Evolutionary conservation across 1,140 invertebrate genomes (phyloP).

Genomic region (Batillaria attramentaria): DNA sequence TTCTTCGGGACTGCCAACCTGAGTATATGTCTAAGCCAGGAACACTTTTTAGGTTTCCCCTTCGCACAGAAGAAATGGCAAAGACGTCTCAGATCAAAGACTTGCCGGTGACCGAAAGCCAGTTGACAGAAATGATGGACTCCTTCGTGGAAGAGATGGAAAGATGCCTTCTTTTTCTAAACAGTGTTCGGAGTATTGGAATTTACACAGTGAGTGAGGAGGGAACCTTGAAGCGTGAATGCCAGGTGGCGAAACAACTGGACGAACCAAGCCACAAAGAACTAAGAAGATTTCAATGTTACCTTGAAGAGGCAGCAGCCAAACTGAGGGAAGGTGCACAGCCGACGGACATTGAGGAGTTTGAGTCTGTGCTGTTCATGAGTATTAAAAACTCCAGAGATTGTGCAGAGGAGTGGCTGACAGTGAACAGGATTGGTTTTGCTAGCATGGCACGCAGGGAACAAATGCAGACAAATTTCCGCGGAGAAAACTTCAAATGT

Average conservation of each 20-base stretch:
- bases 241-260: background rate
- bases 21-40: constrained; percentile 58
- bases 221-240: constrained; percentile 8
- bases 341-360: background rate
- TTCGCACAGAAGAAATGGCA: constrained; percentile 52
- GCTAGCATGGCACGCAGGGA: background rate
- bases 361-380: background rate
- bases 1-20: constrained; percentile 42
- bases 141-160: background rate
- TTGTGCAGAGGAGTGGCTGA: background rate
- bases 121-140: background rate
- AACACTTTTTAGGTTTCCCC: constrained; percentile 57
- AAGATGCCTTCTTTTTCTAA: constrained; percentile 13
- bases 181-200: constrained; percentile 18
- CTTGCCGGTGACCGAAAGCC: constrained; percentile 20
- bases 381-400: background rate
- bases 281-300: background rate
- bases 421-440: constrained; percentile 9
- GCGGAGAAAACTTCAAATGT: constrained; percentile 42
- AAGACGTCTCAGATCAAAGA: constrained; percentile 44
- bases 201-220: background rate
- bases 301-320: background rate
- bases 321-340: background rate
- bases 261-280: background rate
- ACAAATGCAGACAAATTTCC: constrained; percentile 28